Evolutionary conservation across 2,888 invertebrate genomes (phyloP).

Genomic region (Hemithea aestivaria): DNA sequence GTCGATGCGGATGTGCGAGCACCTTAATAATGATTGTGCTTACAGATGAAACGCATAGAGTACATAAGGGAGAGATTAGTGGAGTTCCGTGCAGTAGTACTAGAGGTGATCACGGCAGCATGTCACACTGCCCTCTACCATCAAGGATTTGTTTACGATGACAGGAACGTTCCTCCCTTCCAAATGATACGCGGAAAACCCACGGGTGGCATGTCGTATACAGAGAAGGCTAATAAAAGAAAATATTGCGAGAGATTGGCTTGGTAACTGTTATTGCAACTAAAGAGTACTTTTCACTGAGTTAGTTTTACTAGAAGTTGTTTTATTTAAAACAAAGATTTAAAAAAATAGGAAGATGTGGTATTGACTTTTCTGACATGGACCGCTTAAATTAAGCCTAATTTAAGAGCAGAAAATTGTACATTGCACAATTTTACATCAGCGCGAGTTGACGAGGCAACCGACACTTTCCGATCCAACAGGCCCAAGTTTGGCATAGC

Average conservation of each 20-base stretch:
- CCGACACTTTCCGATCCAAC: too few species aligned
- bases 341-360: too few species aligned
- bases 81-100: conserved; percentile 58
- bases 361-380: too few species aligned
- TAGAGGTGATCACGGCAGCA: conserved; percentile 77
- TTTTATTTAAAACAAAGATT: too few species aligned
- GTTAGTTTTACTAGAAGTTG: too few species aligned
- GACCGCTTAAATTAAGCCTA: too few species aligned
- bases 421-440: too few species aligned
- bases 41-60: conserved; percentile 72
- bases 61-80: conserved; percentile 49
- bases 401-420: too few species aligned
- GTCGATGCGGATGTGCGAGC: too few species aligned
- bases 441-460: too few species aligned
- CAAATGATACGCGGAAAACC: conserved; percentile 78
- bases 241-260: conserved; percentile 88
- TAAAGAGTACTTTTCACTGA: too few species aligned
- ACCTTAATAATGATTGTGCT: conserved; percentile 18
- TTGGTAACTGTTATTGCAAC: conserved; percentile 73
- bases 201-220: conserved; percentile 88
- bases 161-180: conserved; percentile 75
- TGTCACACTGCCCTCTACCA: conserved; percentile 86
- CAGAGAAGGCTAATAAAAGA: conserved; percentile 91
- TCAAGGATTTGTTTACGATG: conserved; percentile 89
- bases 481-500: too few species aligned